Evolutionary conservation across 2,888 invertebrate species (phyloP), one percentile per base, ranked within the genome.

Genomic region (Aphidius colemani): DNA sequence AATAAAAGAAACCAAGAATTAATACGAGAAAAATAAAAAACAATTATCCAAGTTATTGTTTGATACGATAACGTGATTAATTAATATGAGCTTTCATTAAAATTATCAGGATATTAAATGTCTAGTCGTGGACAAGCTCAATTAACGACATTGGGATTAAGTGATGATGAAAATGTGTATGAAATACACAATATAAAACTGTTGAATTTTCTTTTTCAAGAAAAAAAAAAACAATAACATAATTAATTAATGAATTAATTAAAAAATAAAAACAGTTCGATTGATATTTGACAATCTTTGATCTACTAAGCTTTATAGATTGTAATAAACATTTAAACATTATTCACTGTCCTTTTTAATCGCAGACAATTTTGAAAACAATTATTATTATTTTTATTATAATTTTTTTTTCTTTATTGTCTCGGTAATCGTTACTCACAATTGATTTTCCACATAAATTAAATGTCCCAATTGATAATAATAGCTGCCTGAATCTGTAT

Each of bases 251-350:
- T 18, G 1, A 18, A 18, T 18, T 18, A 18, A 18, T 18, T 18
- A 18, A 18, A 2, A 2, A 18, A 18, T 18, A 2, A 18, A 53
- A 63, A 46, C 61, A 68, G 68, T 67, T 72, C 74, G 75, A 78
- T 74, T 71, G 74, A 71, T 78, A 78, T 30, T 75, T 76, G 78
- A 79, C 78, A 79, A 79, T 79, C 78, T 76, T 75, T 66, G 63
- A 67, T 64, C 61, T 69, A 69, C 64, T 69, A 66, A 50, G 44
- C 41, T 44, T 50, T 55, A 40, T 66, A 70, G 59, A 66, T 74
- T 73, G 74, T 66, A 58, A 64, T 67, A 70, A 71, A 67, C 61
- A 64, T 65, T 64, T 51, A 53, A 57, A 56, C 44, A 61, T 57
- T 40, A 51, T 61, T 59, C 55, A 59, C 59, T 53, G 45, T 55